A percentile compares a stretch with the other conserved stretches of the same genome.
Evolutionary conservation across 2,113 vertebrate species (phyloP).

Genomic region (Salvelinus alpinus): DNA sequence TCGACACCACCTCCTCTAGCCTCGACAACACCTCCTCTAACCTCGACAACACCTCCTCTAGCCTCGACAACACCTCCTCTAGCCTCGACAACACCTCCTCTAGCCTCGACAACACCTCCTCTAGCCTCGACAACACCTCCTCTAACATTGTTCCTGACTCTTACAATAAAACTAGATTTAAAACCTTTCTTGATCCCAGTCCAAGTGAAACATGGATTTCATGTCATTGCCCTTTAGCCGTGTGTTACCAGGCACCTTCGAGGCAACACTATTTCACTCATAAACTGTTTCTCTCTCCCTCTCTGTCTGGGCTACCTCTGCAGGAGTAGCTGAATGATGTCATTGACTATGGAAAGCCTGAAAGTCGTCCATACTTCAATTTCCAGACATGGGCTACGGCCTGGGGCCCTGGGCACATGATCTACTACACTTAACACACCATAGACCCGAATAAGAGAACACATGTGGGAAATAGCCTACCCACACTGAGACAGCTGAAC

Average conservation of each 20-base stretch:
- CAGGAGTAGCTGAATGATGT: conserved; percentile 46
- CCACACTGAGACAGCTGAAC: neutral
- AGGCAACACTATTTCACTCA: conserved; percentile 25
- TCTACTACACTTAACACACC: conserved; percentile 24
- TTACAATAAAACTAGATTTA: too few relatives aligned
- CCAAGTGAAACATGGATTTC: conserved; percentile 14
- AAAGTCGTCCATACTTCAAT: conserved; percentile 14
- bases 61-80: too few relatives aligned
- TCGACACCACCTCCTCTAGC: too few relatives aligned
- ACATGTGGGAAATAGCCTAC: conserved; percentile 2
- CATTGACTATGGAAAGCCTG: conserved; percentile 48
- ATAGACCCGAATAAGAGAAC: conserved; percentile 25
- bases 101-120: too few relatives aligned
- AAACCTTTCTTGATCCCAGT: neutral
- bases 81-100: too few relatives aligned
- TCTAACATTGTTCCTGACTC: too few relatives aligned
- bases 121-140: too few relatives aligned
- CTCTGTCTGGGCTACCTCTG: neutral
- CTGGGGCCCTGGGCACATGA: neutral
- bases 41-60: too few relatives aligned
- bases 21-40: too few relatives aligned
- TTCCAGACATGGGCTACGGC: conserved; percentile 25
- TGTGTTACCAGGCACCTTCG: conserved; percentile 27
- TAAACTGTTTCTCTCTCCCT: conserved; percentile 6
- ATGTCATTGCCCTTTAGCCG: conserved; percentile 18